Evolutionary conservation across 2,797 vertebrate species (phyloP).

Genomic region (Anisognathus igniventris): DNA sequence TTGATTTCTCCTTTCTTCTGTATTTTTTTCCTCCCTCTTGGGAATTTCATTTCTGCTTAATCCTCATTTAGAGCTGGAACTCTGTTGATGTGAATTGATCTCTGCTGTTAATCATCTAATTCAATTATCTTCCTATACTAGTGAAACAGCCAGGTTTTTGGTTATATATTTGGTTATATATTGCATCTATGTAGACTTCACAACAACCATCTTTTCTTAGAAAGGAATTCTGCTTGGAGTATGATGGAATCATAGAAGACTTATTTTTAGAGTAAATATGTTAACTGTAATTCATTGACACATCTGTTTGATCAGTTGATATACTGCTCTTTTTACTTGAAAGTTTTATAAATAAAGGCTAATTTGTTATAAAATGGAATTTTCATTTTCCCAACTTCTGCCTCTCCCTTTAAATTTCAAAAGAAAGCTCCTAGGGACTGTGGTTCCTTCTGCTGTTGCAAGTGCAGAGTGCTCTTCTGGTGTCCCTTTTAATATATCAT

Average conservation of each 20-base stretch:
- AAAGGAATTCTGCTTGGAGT: not conserved
- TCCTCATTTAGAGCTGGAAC: not conserved
- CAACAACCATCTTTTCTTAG: not conserved
- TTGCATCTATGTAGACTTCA: not conserved
- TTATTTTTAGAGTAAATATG: slow-evolving; percentile 5
- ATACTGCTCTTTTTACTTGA: slow-evolving; percentile 45
- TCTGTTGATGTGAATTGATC: not conserved
- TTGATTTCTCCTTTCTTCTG: not conserved
- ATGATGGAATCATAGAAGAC: not conserved
- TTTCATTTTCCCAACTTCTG: slow-evolving; percentile 17
- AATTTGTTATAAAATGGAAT: slow-evolving; percentile 32
- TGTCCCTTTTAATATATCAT: not conserved
- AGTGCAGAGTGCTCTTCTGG: not conserved
- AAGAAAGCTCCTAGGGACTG: not conserved
- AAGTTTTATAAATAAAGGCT: slow-evolving; percentile 57
- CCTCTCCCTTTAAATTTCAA: not conserved
- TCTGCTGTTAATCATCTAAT: not conserved
- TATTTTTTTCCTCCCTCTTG: not conserved
- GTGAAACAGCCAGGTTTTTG: not conserved
- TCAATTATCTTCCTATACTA: not conserved
- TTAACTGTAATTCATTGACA: not conserved
- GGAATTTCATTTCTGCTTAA: not conserved
- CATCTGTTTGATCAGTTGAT: not conserved
- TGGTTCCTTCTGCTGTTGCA: not conserved
- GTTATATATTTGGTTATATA: not conserved